Evolutionary conservation across 2,113 vertebrate species (phyloP), one percentile per base, ranked within the genome.

Genomic region (Glaucidium brasilianum): DNA sequence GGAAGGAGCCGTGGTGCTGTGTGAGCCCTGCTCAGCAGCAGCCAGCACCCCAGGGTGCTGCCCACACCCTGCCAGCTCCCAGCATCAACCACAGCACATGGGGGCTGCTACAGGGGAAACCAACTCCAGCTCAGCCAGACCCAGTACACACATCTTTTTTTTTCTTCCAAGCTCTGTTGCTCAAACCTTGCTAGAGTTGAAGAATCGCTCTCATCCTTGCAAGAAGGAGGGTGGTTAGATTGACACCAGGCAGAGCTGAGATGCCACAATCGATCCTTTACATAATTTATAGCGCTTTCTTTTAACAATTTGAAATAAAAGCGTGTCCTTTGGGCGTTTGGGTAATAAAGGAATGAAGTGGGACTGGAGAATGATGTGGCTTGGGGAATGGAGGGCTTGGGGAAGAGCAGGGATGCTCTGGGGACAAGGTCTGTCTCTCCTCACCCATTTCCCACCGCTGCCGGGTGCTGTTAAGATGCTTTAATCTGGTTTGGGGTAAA

Each of bases 241-340:
- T 23, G 18, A 6, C 9, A 15, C 19, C 26, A 4, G 34, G 39
- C 26, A 6, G 25, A n/a, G 58, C 26, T 0, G 1, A 8, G 34
- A 3, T 11, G 35, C 45, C 20, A 2, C 15, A 5, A 10, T 32
- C 5, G 0, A 6, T 16, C 49, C 6, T 32, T 20, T 3, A 30
- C 2, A 1, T 12, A 3, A 15, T n/a, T 72, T 25, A 12, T 8
- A 5, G 8, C 2, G 0, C 4, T 73, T 85, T 55, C 26, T 26
- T 20, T 20, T 30, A 5, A 12, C 6, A 19, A 25, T 30, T 30
- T 10, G 8, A 23, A n/a, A 19, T 25, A 52, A 43, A 62, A 62
- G 2, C 0, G 2, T 1, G 6, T 34, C 21, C 52, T 58, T 58
- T 27, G 12, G 34, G 12, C 2, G 0, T 58, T 39, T 17, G 3